These are phyloP conservation scores for Ectemnius continuus DNA, from an alignment of 2,888 invertebrate species.

Conservation along the genomic window DNA sequence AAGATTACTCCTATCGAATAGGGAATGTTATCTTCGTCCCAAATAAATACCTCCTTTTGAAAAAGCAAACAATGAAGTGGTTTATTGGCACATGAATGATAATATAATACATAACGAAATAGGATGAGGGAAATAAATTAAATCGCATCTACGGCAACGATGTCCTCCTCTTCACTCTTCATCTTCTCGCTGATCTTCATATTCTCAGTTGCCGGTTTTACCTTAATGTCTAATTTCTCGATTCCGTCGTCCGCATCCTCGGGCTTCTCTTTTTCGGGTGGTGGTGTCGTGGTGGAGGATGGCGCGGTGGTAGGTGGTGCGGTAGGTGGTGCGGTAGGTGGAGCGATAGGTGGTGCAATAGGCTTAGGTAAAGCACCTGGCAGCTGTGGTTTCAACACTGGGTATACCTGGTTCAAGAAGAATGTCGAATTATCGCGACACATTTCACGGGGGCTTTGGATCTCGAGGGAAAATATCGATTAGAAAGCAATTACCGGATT, in stretches of 20 bases:
- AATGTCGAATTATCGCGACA: background rate
- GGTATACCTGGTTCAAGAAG: constrained; percentile 36
- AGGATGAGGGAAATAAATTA: constrained; percentile 25
- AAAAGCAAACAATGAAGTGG: background rate
- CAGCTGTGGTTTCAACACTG: constrained; percentile 37
- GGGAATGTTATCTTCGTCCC: too few relatives aligned
- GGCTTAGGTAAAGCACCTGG: constrained; percentile 39
- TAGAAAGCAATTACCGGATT: constrained; percentile 52
- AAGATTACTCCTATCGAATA: too few relatives aligned
- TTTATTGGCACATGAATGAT: background rate
- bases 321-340: too few relatives aligned
- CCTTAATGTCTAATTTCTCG: constrained; percentile 66
- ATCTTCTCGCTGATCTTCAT: constrained; percentile 28
- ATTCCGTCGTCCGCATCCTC: constrained; percentile 55
- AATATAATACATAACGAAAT: constrained; percentile 4
- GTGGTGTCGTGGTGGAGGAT: constrained; percentile 15
- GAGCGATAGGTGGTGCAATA: constrained; percentile 18
- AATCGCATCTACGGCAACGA: constrained; percentile 60
- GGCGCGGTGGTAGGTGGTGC: too few relatives aligned
- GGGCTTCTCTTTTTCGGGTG: constrained; percentile 14
- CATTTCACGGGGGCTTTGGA: too few relatives aligned
- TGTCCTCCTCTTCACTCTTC: constrained; percentile 53
- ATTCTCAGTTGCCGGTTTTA: constrained; percentile 52
- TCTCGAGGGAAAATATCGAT: too few relatives aligned
- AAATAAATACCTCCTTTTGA: background rate